Evolutionary conservation across 2,113 vertebrate species (phyloP).

Genomic region (Epinephelus moara): DNA sequence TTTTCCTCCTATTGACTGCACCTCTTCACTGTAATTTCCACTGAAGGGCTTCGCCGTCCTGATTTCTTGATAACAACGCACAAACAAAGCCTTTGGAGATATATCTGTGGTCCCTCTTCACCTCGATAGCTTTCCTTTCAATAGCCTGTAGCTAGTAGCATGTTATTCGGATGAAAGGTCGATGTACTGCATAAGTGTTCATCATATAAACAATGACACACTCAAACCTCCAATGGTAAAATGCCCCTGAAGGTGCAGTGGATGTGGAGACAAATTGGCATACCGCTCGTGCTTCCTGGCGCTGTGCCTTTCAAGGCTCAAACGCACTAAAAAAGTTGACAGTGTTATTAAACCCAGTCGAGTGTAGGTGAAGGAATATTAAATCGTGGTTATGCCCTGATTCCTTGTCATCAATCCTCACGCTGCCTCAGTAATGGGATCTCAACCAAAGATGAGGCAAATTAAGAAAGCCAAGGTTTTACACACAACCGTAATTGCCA

Average conservation of each 20-base stretch:
- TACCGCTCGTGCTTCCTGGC: conserved; percentile 34
- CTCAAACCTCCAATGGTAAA: conserved; percentile 30
- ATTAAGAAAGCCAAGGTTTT: conserved; percentile 57
- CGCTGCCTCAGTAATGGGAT: conserved; percentile 47
- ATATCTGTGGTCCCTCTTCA: conserved; percentile 29
- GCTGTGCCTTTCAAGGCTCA: conserved; percentile 38
- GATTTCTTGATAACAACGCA: conserved; percentile 19
- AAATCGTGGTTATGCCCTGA: conserved; percentile 56
- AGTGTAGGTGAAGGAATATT: conserved; percentile 56
- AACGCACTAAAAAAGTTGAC: conserved; percentile 56
- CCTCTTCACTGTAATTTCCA: conserved; percentile 12
- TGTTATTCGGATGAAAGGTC: conserved; percentile 45
- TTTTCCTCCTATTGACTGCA: neutral
- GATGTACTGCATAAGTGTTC: conserved; percentile 18
- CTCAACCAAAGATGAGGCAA: conserved; percentile 44
- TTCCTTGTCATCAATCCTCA: conserved; percentile 59
- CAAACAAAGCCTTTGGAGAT: conserved; percentile 6
- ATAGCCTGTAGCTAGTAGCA: conserved; percentile 22
- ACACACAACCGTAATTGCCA: conserved; percentile 26
- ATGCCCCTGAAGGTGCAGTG: conserved; percentile 27
- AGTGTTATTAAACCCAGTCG: conserved; percentile 70
- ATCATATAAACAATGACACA: conserved; percentile 50
- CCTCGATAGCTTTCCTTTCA: conserved; percentile 34
- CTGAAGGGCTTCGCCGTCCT: conserved; percentile 15
- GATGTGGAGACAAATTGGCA: conserved; percentile 46